Base-by-base conservation (phyloP, 2,888 invertebrate genomes). In the Cetonia aurata region DNA sequence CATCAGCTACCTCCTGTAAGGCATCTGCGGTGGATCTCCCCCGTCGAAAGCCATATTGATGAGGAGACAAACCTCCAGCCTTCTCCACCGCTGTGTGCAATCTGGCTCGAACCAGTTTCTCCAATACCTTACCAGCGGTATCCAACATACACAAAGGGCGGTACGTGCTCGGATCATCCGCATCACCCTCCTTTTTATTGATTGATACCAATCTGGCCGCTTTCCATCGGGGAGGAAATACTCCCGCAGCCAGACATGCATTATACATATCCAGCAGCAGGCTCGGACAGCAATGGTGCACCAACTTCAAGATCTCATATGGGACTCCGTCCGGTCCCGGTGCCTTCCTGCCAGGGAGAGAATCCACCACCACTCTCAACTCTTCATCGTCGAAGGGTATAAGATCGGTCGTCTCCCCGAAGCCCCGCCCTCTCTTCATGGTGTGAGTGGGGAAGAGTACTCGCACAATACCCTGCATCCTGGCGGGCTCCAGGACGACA, bases 141-240 rank as follows among this genome's bases (percentile, higher is more conserved):
- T n/a, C n/a, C n/a, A n/a, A n/a, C n/a, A n/a, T n/a, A n/a, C n/a
- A n/a, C n/a, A n/a, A n/a, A n/a, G n/a, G n/a, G n/a, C n/a, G n/a
- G n/a, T n/a, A n/a, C n/a, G n/a, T n/a, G n/a, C n/a, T n/a, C n/a
- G n/a, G n/a, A n/a, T n/a, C n/a, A n/a, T n/a, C n/a, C n/a, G n/a
- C n/a, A n/a, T n/a, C n/a, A n/a, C n/a, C n/a, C n/a, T n/a, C 42
- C 37, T 60, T 37, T 60, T 44, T 10, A 50, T 31, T 10, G 55
- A 67, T 19, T 44, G 19, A 13, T 41, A 12, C 6, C 44, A n/a
- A n/a, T n/a, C n/a, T n/a, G 25, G 25, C 52, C 10, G 31, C 15
- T 19, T 71, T 71, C 71, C 67, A 68, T 13, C 42, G 9, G n/a
- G 12, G n/a, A 6, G 57, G 68, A n/a, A 65, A 59, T 57, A 60